A percentile compares a stretch with the other conserved stretches of the same genome.
These are phyloP conservation scores for Sisor rabdophorus DNA, from an alignment of 2,113 vertebrate species.

Conservation along the genomic window DNA sequence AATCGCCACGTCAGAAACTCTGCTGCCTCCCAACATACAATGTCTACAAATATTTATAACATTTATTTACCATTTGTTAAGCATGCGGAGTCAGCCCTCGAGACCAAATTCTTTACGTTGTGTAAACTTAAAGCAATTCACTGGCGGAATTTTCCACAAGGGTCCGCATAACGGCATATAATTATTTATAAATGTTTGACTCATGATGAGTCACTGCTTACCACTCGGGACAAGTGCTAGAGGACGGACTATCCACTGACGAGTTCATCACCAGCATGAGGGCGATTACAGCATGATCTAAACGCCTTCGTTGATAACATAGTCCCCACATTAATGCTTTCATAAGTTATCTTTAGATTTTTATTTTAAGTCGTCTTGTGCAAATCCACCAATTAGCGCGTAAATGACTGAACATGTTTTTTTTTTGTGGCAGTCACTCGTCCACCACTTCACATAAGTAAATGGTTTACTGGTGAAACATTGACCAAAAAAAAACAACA, in stretches of 20 bases:
- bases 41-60: conserved; percentile 73
- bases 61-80: conserved; percentile 29
- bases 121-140: neutral
- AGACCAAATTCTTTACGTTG: conserved; percentile 25
- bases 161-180: neutral
- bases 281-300: conserved; percentile 66
- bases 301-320: neutral
- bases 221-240: conserved; percentile 87
- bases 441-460: conserved; percentile 51
- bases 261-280: conserved; percentile 82
- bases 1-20: conserved; percentile 78
- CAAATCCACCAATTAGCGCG: conserved; percentile 54
- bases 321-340: neutral
- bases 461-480: conserved; percentile 43
- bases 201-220: conserved; percentile 54
- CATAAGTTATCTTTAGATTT: conserved; percentile 14
- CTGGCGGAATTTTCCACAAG: neutral
- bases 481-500: neutral
- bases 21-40: conserved; percentile 87
- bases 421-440: conserved; percentile 37
- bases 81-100: conserved; percentile 1
- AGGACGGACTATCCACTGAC: conserved; percentile 91
- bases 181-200: conserved; percentile 37
- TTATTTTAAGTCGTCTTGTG: conserved; percentile 39
- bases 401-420: conserved; percentile 56